Evolutionary conservation across 2,888 invertebrate genomes (phyloP).

Genomic region (Cantharis rufa): DNA sequence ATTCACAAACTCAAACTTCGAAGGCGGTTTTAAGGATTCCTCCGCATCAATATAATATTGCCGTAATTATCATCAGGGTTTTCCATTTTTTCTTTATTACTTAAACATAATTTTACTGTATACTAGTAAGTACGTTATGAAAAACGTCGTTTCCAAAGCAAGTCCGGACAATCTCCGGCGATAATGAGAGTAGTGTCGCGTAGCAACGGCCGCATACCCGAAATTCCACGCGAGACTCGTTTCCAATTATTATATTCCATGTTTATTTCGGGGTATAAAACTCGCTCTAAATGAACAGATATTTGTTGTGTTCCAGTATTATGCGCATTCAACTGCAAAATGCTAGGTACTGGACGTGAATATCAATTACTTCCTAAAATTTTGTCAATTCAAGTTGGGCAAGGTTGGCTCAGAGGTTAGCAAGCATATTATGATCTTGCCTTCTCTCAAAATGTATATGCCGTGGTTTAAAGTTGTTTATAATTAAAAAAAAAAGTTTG

Average conservation of each 20-base stretch:
- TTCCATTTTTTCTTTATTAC: not conserved
- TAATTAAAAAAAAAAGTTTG: not conserved
- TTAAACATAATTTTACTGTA: not conserved
- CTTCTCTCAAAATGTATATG: too few relatives aligned
- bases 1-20: not conserved
- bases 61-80: not conserved
- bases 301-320: slow-evolving; percentile 44
- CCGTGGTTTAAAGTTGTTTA: too few relatives aligned
- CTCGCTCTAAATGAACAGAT: slow-evolving; percentile 42
- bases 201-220: slow-evolving; percentile 46
- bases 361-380: not conserved
- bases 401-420: too few relatives aligned
- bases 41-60: not conserved
- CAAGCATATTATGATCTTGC: too few relatives aligned
- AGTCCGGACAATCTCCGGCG: slow-evolving; percentile 29
- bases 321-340: not conserved
- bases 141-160: slow-evolving; percentile 9
- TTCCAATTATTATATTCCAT: slow-evolving; percentile 49
- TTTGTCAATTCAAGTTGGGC: not conserved
- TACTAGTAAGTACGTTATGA: not conserved
- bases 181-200: slow-evolving; percentile 43
- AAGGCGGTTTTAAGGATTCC: not conserved
- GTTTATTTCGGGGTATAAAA: slow-evolving; percentile 48
- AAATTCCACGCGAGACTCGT: slow-evolving; percentile 45
- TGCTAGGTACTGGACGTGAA: not conserved